Percentiles rank a stretch among this genome's conserved stretches.
phyloP scores from a whole-genome alignment of 2,113 vertebrate genomes.

The Nycticorax nycticorax region DNA sequence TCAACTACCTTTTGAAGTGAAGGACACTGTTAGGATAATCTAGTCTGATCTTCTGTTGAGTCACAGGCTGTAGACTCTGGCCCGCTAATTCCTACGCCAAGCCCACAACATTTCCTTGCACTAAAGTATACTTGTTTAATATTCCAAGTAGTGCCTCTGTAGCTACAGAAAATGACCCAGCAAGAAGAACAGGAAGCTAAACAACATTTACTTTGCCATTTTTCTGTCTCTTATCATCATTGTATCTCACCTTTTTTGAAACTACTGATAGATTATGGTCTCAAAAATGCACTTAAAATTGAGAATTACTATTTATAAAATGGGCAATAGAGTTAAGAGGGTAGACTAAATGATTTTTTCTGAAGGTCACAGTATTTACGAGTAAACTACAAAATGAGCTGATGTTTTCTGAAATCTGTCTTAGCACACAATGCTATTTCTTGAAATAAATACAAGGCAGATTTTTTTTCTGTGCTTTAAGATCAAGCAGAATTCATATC shows the following conservation, averaged over 20 bases:
- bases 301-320: conserved; percentile 22
- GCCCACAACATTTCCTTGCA: not conserved
- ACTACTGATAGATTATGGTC: not conserved
- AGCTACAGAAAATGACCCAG: not conserved
- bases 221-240: not conserved
- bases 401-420: not conserved
- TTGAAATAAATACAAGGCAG: not conserved
- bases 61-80: not conserved
- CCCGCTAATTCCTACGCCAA: not conserved
- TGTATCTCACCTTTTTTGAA: not conserved
- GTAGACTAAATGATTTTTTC: conserved; percentile 23
- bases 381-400: conserved; percentile 18
- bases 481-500: not conserved
- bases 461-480: not conserved
- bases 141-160: not conserved
- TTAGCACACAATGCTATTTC: not conserved
- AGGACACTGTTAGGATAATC: not conserved
- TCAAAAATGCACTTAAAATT: conserved; percentile 2
- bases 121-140: not conserved
- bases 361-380: conserved; percentile 34
- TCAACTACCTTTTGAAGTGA: not conserved
- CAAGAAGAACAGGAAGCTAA: not conserved
- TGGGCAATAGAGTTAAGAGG: not conserved
- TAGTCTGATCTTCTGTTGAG: not conserved
- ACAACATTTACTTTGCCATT: not conserved